Conservation (phyloP, 2,113 vertebrate species). For the Protobothrops mucrosquamatus region DNA sequence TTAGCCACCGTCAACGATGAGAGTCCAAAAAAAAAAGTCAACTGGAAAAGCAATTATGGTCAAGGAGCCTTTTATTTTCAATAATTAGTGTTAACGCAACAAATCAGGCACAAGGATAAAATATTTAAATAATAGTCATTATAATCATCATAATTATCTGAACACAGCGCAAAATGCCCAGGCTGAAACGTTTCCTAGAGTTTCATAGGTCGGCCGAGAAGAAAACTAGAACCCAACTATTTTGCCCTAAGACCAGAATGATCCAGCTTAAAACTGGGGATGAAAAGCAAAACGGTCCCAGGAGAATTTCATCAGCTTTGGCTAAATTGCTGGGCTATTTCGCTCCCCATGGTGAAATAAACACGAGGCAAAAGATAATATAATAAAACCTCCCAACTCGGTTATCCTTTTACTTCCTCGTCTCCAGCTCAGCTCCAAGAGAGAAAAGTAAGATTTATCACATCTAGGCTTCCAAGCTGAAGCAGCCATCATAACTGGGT, state of each 20-base stretch:
- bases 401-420: not conserved
- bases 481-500: conserved; percentile 47
- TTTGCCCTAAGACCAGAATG: not conserved
- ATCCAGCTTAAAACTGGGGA: not conserved
- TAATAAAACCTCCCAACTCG: not conserved
- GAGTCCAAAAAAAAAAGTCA: conserved; percentile 45
- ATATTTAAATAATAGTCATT: conserved; percentile 30
- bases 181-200: conserved; percentile 38
- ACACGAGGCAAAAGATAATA: not conserved
- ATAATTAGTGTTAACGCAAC: conserved; percentile 55
- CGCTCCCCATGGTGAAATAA: not conserved
- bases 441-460: not conserved
- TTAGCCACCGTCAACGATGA: not conserved
- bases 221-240: not conserved
- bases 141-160: conserved; percentile 1
- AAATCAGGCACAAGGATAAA: conserved; percentile 53
- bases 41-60: conserved; percentile 59
- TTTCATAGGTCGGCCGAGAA: not conserved
- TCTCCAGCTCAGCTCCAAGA: not conserved
- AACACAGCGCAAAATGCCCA: conserved; percentile 35
- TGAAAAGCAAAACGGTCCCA: not conserved
- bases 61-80: conserved; percentile 74
- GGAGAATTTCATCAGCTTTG: not conserved
- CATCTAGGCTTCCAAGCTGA: not conserved
- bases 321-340: not conserved